Conservation (phyloP, 2,113 vertebrate species). For the Trogon melanurus region DNA sequence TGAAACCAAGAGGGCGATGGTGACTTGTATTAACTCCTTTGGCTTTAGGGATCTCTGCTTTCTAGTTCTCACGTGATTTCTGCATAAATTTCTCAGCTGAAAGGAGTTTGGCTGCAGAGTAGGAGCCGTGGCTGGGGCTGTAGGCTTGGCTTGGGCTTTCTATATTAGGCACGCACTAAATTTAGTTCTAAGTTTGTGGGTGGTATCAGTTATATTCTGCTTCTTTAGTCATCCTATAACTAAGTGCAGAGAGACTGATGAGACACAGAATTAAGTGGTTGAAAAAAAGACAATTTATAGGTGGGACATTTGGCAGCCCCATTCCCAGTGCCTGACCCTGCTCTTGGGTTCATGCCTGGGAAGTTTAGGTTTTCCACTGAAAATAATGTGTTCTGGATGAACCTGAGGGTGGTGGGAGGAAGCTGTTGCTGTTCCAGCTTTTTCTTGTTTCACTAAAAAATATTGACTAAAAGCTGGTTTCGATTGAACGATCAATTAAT, state of each 20-base stretch:
- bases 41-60: background rate
- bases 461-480: background rate
- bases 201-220: background rate
- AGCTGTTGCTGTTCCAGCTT: background rate
- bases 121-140: background rate
- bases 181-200: background rate
- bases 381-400: background rate
- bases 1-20: background rate
- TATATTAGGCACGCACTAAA: background rate
- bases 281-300: background rate
- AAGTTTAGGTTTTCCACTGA: background rate
- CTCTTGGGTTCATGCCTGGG: background rate
- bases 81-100: background rate
- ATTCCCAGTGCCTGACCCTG: background rate
- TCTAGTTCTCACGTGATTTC: background rate
- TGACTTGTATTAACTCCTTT: background rate
- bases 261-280: background rate
- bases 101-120: background rate
- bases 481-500: background rate
- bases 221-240: background rate
- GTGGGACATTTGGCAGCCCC: background rate
- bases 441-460: background rate
- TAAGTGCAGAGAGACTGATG: background rate
- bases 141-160: background rate
- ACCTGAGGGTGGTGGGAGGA: background rate